Conservation (phyloP, 2,888 invertebrate genomes). For the Gnatocerus cornutus region DNA sequence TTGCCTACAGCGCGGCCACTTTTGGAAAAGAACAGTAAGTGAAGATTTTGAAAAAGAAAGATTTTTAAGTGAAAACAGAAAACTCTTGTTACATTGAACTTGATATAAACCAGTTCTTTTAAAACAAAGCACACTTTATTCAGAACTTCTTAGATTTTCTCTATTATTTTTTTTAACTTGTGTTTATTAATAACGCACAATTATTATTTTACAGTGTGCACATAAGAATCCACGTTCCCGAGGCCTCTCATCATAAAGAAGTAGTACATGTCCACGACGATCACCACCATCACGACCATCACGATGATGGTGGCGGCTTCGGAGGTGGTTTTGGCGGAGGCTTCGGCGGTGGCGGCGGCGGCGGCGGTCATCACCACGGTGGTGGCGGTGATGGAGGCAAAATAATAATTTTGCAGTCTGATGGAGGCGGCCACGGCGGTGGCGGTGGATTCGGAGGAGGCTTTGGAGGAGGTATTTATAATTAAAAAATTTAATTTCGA, state of each 20-base stretch:
- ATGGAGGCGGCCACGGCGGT: conserved; percentile 68
- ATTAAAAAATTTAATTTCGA: not conserved
- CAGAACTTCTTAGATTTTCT: no score
- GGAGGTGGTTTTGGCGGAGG: conserved; percentile 68
- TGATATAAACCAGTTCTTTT: no score
- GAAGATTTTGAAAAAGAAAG: no score
- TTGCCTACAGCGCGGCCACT: conserved; percentile 48
- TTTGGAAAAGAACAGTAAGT: conserved; percentile 50
- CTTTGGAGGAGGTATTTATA: conserved; percentile 26
- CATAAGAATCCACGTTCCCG: conserved; percentile 46
- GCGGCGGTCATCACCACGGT: conserved; percentile 44
- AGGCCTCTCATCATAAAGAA: conserved; percentile 31
- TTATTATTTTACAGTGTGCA: conserved; percentile 41
- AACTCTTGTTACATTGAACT: no score
- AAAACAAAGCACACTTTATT: no score
- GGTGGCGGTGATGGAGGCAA: conserved; percentile 43
- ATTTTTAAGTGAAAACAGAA: no score
- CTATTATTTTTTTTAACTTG: no score
- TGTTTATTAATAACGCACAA: no score
- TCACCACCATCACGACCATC: conserved; percentile 31
- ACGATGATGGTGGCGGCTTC: conserved; percentile 41
- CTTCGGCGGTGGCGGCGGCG: conserved; percentile 29
- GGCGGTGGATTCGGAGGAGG: conserved; percentile 37
- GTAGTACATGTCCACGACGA: conserved; percentile 28
- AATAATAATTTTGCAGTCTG: conserved; percentile 28